phyloP scores from a whole-genome alignment of 2,113 vertebrate genomes.

The Gila orcuttii region DNA sequence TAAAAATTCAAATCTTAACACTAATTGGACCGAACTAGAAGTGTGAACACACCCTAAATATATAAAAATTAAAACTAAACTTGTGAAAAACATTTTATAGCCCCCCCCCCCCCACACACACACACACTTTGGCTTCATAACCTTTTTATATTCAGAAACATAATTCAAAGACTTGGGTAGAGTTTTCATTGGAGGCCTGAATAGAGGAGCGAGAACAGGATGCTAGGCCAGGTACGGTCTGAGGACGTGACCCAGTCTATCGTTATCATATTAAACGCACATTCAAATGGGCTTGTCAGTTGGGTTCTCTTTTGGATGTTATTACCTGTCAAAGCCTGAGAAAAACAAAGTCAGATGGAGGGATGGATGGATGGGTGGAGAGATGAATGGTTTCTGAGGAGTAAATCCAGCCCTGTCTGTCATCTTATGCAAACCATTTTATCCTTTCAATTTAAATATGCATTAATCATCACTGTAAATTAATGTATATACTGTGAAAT shows the following conservation, averaged over 20 bases:
- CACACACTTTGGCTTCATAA: background rate
- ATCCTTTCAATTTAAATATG: background rate
- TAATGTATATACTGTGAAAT: background rate
- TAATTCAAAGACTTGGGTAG: background rate
- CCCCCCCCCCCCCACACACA: too few species aligned
- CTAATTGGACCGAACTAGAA: too few species aligned
- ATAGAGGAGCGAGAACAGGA: background rate
- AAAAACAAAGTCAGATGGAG: background rate
- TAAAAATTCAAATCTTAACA: too few species aligned
- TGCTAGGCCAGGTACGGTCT: conserved; percentile 35
- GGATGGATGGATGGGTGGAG: conserved; percentile 9
- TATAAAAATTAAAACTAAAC: background rate
- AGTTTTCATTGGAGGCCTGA: background rate
- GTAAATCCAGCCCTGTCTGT: background rate
- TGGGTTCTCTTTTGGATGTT: conserved; percentile 64
- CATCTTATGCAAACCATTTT: conserved; percentile 17
- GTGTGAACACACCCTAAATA: too few species aligned
- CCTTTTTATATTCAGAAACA: background rate
- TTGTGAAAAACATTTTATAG: background rate
- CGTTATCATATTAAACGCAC: conserved; percentile 73
- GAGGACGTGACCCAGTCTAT: conserved; percentile 60
- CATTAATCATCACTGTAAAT: background rate
- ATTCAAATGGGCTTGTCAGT: conserved; percentile 77
- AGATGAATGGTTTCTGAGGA: background rate
- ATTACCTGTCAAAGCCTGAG: conserved; percentile 72